These are phyloP conservation scores for Bombus confusus DNA, from an alignment of 1,140 invertebrate genomes.

Conservation along the genomic window DNA sequence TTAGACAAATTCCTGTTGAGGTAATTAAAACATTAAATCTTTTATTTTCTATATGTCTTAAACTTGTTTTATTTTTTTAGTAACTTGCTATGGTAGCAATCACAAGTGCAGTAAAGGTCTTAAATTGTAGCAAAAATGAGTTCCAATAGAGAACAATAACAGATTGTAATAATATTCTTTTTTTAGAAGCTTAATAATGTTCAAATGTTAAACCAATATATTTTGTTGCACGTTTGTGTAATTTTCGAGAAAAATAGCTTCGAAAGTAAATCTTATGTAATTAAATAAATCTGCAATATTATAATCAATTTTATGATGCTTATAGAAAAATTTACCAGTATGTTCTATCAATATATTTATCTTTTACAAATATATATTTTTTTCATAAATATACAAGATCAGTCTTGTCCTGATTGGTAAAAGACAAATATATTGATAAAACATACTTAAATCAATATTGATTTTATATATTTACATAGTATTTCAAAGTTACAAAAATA, in stretches of 20 bases:
- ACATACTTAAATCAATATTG: neutral
- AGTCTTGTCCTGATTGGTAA: too few species aligned
- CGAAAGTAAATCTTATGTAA: neutral
- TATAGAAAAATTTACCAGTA: neutral
- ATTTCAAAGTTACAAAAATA: too few species aligned
- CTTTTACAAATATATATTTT: too few species aligned
- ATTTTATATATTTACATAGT: too few species aligned
- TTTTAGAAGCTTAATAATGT: neutral
- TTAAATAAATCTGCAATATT: neutral
- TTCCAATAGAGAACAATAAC: too few species aligned
- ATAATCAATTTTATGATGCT: neutral
- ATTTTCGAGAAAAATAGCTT: constrained; percentile 5
- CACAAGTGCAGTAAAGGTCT: too few species aligned
- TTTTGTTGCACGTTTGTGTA: neutral
- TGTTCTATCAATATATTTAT: neutral
- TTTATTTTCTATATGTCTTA: neutral
- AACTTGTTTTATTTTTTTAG: neutral
- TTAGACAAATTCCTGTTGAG: constrained; percentile 97
- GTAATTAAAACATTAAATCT: constrained; percentile 81
- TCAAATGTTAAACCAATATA: neutral
- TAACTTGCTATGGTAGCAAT: neutral
- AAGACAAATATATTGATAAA: too few species aligned
- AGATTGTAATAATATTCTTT: neutral
- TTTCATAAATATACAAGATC: too few species aligned
- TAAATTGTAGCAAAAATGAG: too few species aligned